phyloP scores from a whole-genome alignment of 1,140 invertebrate genomes.

The Nasonia longicornis region DNA sequence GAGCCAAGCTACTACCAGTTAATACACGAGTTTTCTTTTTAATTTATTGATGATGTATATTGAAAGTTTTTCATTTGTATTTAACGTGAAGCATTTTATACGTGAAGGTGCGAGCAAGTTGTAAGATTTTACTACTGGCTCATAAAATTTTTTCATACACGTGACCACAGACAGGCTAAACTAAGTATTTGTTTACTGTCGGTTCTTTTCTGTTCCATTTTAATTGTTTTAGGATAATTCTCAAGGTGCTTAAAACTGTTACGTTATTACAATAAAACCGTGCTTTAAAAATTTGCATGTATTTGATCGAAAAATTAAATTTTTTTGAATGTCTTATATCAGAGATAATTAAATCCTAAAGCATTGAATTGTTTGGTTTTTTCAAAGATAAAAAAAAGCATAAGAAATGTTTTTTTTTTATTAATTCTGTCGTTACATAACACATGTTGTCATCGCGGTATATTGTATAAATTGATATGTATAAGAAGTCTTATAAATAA shows the following conservation, averaged over 20 bases:
- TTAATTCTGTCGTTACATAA: neutral
- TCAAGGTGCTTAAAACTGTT: neutral
- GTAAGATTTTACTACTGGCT: too few relatives aligned
- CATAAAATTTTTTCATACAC: too few relatives aligned
- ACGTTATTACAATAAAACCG: neutral
- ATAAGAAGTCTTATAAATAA: conserved; percentile 17
- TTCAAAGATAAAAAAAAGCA: neutral
- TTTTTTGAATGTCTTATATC: neutral
- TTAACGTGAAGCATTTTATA: neutral
- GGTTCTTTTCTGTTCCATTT: neutral
- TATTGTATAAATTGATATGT: neutral
- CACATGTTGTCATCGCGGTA: neutral
- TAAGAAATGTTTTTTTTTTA: neutral
- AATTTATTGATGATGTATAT: neutral
- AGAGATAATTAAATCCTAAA: neutral
- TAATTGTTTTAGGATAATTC: neutral
- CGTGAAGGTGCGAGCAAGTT: too few relatives aligned
- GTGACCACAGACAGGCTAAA: too few relatives aligned
- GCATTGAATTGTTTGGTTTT: conserved; percentile 7
- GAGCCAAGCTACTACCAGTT: neutral
- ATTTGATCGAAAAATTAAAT: neutral
- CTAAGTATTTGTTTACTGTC: neutral
- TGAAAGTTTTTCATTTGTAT: neutral
- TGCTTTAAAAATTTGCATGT: neutral
- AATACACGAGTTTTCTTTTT: neutral